Evolutionary conservation across 2,797 vertebrate genomes (phyloP), one percentile per base, ranked within the genome.

Genomic region (Muraenolepis orangiensis): DNA sequence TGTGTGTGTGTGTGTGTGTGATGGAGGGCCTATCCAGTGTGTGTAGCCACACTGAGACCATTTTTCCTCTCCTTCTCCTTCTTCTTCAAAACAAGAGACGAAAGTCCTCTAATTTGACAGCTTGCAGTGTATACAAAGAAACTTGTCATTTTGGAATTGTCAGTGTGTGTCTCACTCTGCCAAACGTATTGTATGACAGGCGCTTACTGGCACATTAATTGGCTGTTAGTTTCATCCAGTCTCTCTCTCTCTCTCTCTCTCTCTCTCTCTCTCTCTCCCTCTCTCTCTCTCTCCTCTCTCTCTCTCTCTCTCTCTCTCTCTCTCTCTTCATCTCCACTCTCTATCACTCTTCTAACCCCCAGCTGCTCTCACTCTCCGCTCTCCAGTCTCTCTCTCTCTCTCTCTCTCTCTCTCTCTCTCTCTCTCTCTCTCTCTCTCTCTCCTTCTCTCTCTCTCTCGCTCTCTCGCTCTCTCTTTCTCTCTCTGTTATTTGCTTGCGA

Each of bases 371-470:
- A n/a, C n/a, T n/a, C n/a, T n/a, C n/a, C n/a, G n/a, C n/a, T n/a
- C n/a, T n/a, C n/a, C n/a, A n/a, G n/a, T 13, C 71, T 73, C 69
- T 74, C 32, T 1, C 74, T 72, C 76, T 8, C 40, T 71, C 72
- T 51, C 73, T 72, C 57, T 46, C 74, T 46, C 70, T n/a, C 34
- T 26, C 70, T 79, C 80, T 18, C 66, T 82, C n/a, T 1, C 46
- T 51, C 36, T 12, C 5, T 38, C 36, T 11, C 36, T 38, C 36
- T 38, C 4, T 38, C 18, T 51, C 46, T 51, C 18, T 51, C 64
- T 28, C 0, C 82, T 88, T 20, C 69, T 23, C n/a, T 34, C 69
- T 13, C 71, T 73, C 69, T 74, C 32, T 1, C 74, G 71, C 76
- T 8, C 40, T 71, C 72, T 51, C 73, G 71, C 57, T 46, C 74